Percentiles rank a stretch among this genome's conserved stretches.
These are phyloP conservation scores for Australoheros scitulus DNA, from an alignment of 2,113 vertebrate genomes.

Conservation along the genomic window DNA sequence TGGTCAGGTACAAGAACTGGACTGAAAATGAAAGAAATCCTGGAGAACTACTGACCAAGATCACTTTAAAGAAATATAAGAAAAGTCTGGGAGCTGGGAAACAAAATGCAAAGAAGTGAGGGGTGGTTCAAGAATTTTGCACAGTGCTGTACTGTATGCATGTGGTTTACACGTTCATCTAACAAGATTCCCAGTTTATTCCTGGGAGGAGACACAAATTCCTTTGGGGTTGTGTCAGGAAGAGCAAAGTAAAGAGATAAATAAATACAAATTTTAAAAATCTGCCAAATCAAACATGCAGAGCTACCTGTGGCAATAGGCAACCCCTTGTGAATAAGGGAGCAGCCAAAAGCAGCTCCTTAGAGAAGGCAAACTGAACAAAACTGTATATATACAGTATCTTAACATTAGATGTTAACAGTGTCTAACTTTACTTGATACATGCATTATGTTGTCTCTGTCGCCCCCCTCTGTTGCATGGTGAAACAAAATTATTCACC, in stretches of 20 bases:
- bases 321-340: not conserved
- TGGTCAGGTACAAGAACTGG: too few species aligned
- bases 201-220: not conserved
- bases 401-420: not conserved
- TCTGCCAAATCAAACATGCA: not conserved
- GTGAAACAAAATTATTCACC: not conserved
- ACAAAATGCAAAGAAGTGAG: not conserved
- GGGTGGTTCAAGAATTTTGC: not conserved
- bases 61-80: not conserved
- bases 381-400: not conserved
- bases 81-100: not conserved
- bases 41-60: not conserved
- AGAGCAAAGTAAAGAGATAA: not conserved
- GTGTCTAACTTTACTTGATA: not conserved
- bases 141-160: not conserved
- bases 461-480: constrained; percentile 42
- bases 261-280: not conserved
- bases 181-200: too few species aligned
- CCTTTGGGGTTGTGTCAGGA: not conserved
- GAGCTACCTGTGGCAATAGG: too few species aligned
- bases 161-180: not conserved
- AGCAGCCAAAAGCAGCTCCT: not conserved
- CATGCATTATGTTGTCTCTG: constrained; percentile 17
- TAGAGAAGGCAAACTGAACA: not conserved
- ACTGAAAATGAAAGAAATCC: not conserved